Base-by-base conservation (phyloP, 1,140 invertebrate species). In the Prorops nasuta region DNA sequence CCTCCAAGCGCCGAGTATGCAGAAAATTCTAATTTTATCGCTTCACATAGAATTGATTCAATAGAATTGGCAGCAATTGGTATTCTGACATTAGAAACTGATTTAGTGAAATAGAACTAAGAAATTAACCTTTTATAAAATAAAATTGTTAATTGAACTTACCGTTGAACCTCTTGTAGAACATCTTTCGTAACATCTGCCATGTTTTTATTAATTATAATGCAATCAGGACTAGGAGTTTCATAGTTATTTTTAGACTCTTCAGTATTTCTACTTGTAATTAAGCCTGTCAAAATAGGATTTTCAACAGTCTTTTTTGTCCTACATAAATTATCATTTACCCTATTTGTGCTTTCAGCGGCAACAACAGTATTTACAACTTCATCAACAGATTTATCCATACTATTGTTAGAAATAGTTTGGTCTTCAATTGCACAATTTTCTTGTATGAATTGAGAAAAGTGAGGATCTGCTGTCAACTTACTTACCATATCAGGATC, bases 11-110 rank as follows among this genome's bases (percentile, higher is more conserved):
- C 69, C 0, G 84, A 83, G 17, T 86, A 86, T 0, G 86, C 82
- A 54, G 87, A 85, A 73, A 88, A 92, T 71, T 93, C 90, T 32
- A 91, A 72, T 63, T 90, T 89, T 49, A 92, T 91, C 8, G 90
- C 90, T 60, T 91, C 87, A 49, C 85, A 88, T 12, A 92, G 71
- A 56, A 91, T 89, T 0, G 88, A 87, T 66, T 91, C 88, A 61
- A 91, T 89, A 1, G 87, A 88, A 71, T 87, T 80, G 7, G 57
- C 66, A 38, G 66, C 63, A 14, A 71, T 72, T 10, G 74, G 71
- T 49, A 74, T 67, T 49, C 76, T 76, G 44, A 51, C 71, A 65
- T 9, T n/a, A 50, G 46, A 18, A 8, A 36, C 50, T 17, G 10
- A 34, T 7, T 43, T 35, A 14, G n/a, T 19, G 9, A 41, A 22